These are phyloP conservation scores for Phoxinus dragarum DNA, from an alignment of 2,797 vertebrate species.

Conservation along the genomic window DNA sequence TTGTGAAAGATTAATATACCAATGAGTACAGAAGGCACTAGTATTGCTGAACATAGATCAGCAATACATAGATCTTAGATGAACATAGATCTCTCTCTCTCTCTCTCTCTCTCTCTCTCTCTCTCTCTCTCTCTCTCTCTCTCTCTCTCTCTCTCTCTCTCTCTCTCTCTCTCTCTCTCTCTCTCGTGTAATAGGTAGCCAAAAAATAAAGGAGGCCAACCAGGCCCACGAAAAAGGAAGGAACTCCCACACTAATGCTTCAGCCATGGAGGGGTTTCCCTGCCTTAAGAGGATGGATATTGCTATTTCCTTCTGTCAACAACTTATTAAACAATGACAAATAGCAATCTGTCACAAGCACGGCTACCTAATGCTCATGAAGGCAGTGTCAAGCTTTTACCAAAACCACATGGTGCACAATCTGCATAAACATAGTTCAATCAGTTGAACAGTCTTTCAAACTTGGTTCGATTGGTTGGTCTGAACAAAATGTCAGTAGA, in stretches of 20 bases:
- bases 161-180: too few relatives aligned
- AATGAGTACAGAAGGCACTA: neutral
- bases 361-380: neutral
- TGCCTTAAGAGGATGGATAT: slow-evolving; percentile 14
- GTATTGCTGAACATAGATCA: neutral
- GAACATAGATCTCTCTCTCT: neutral
- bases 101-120: too few relatives aligned
- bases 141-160: neutral
- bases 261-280: slow-evolving; percentile 44
- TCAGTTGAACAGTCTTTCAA: neutral
- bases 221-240: slow-evolving; percentile 66
- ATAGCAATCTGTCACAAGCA: neutral
- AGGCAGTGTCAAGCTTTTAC: neutral
- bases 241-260: slow-evolving; percentile 55
- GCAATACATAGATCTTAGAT: too few relatives aligned
- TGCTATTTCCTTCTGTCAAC: slow-evolving; percentile 9
- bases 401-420: neutral
- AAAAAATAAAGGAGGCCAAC: slow-evolving; percentile 56
- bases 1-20: neutral
- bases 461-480: neutral
- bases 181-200: neutral
- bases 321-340: slow-evolving; percentile 1
- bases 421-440: neutral
- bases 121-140: too few relatives aligned
- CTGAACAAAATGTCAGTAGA: neutral